Percentiles rank a stretch among this genome's conserved stretches.
These are phyloP conservation scores for Malurus leucopterus DNA, from an alignment of 2,797 vertebrate genomes.

Conservation along the genomic window DNA sequence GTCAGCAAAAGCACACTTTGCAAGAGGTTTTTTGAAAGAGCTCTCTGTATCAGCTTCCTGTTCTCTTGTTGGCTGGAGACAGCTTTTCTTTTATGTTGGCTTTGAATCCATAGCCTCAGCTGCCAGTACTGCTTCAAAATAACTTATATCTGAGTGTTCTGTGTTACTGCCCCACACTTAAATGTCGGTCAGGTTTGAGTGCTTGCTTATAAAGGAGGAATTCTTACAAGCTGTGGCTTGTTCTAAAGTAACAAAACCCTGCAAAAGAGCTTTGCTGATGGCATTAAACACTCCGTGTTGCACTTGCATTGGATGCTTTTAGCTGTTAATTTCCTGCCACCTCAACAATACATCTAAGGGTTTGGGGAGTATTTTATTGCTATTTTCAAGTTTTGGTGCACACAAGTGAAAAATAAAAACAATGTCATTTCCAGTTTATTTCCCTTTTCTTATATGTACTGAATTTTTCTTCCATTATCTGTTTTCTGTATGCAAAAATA, in stretches of 20 bases:
- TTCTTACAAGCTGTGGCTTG: background rate
- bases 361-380: background rate
- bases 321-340: background rate
- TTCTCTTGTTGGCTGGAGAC: constrained; percentile 21
- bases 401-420: background rate
- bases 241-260: constrained; percentile 1
- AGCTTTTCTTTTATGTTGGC: constrained; percentile 33
- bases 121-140: constrained; percentile 32
- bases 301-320: background rate
- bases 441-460: background rate
- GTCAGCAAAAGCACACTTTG: constrained; percentile 12
- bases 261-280: background rate
- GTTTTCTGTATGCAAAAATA: background rate
- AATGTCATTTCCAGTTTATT: background rate
- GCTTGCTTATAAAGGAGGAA: background rate
- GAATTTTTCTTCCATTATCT: background rate
- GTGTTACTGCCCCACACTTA: background rate
- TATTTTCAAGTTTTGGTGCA: background rate
- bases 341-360: background rate
- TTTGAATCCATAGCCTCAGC: constrained; percentile 24
- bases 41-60: constrained; percentile 41
- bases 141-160: background rate
- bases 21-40: constrained; percentile 26
- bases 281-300: background rate
- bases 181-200: background rate